A percentile compares a stretch with the other conserved stretches of the same genome.
Conservation (phyloP, 2,797 vertebrate species). For the Cephalopachus bancanus region DNA sequence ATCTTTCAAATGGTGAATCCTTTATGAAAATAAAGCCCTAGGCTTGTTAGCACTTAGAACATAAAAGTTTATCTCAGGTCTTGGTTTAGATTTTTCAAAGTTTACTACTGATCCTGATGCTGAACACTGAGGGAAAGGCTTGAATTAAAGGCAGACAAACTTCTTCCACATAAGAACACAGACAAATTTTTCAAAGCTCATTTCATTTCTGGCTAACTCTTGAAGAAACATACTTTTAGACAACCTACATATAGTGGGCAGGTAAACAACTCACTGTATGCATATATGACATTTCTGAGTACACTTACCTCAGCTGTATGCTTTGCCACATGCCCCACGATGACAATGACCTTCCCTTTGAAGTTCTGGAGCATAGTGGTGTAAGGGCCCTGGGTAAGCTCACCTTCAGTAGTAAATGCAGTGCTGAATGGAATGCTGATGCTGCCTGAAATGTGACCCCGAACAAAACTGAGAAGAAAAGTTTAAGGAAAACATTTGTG, state of each 20-base stretch:
- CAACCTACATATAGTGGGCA: background rate
- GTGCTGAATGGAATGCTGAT: slow-evolving; percentile 94
- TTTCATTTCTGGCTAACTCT: background rate
- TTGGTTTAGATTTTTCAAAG: slow-evolving; percentile 41
- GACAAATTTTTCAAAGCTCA: background rate
- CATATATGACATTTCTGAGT: fast-evolving
- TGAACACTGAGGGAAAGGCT: background rate
- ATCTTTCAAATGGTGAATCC: background rate
- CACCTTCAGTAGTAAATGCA: slow-evolving; percentile 93
- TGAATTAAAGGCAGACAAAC: background rate
- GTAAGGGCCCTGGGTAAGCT: slow-evolving; percentile 93
- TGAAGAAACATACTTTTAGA: slow-evolving; percentile 27
- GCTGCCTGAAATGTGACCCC: slow-evolving; percentile 97
- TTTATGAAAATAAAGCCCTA: background rate
- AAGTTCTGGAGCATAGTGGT: slow-evolving; percentile 93
- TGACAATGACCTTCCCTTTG: slow-evolving; percentile 95
- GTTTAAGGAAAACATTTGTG: slow-evolving; percentile 85
- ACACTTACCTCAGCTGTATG: slow-evolving; percentile 92
- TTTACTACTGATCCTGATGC: background rate
- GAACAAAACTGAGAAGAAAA: slow-evolving; percentile 91
- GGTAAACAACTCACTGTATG: background rate
- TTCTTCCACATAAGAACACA: background rate
- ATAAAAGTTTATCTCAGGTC: slow-evolving; percentile 8
- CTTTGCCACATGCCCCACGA: slow-evolving; percentile 94
- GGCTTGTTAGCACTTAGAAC: background rate